Conservation (phyloP, 2,888 invertebrate genomes). For the Drosophila borealis region DNA sequence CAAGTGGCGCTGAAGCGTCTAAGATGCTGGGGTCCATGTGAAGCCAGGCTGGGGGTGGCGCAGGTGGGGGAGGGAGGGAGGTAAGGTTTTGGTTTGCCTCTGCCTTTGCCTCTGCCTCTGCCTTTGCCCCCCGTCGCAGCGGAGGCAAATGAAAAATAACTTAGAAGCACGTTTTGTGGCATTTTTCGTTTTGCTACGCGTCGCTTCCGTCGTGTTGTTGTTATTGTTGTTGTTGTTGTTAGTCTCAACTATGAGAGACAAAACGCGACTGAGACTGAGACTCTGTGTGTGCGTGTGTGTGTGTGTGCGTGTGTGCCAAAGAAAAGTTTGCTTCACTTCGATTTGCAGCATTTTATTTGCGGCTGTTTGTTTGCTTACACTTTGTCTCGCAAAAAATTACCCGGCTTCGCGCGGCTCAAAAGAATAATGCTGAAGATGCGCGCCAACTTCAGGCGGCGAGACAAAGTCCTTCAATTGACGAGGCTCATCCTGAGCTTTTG, state of each 20-base stretch:
- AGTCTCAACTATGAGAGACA: slow-evolving; percentile 44
- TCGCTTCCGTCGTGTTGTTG: slow-evolving; percentile 30
- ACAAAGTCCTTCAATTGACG: too few relatives aligned
- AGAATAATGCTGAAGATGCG: too few relatives aligned
- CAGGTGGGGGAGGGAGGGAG: not conserved
- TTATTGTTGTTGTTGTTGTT: slow-evolving; percentile 41
- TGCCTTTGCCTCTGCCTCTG: not conserved
- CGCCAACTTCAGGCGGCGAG: too few relatives aligned
- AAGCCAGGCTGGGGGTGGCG: not conserved
- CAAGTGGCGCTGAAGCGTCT: slow-evolving; percentile 13
- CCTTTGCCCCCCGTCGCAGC: not conserved
- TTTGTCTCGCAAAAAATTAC: too few relatives aligned
- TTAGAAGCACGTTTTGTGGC: slow-evolving; percentile 81
- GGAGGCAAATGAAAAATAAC: slow-evolving; percentile 77
- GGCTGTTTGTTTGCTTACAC: not conserved
- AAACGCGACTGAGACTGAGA: slow-evolving; percentile 6
- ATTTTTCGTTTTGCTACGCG: slow-evolving; percentile 51
- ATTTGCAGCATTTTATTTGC: slow-evolving; percentile 4
- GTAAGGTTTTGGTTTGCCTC: slow-evolving; percentile 4
- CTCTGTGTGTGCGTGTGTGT: not conserved
- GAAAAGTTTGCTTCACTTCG: slow-evolving; percentile 11
- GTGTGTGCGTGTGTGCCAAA: not conserved
- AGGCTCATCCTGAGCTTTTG: too few relatives aligned
- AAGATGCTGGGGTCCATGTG: slow-evolving; percentile 14
- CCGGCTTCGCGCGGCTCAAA: too few relatives aligned